phyloP scores from a whole-genome alignment of 2,797 vertebrate genomes.

The Oreortyx pictus region DNA sequence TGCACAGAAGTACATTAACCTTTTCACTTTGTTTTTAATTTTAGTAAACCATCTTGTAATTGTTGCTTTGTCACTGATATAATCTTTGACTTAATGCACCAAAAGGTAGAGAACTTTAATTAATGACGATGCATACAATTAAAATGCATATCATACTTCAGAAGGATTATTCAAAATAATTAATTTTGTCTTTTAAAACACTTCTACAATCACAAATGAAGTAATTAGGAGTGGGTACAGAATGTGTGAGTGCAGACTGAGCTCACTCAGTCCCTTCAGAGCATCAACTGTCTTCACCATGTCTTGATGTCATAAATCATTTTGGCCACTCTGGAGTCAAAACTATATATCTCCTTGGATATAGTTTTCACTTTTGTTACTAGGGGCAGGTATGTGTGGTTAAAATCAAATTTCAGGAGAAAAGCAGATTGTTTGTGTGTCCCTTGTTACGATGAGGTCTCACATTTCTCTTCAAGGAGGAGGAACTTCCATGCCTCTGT shows the following conservation, averaged over 20 bases:
- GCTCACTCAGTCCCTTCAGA: not conserved
- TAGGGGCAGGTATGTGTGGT: not conserved
- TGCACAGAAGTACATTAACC: constrained; percentile 32
- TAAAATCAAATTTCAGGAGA: fast-evolving
- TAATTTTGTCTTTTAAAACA: constrained; percentile 55
- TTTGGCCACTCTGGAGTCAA: constrained; percentile 1
- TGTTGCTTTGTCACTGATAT: constrained; percentile 44
- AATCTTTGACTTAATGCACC: constrained; percentile 46
- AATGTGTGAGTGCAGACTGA: not conserved
- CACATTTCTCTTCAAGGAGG: not conserved
- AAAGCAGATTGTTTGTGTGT: not conserved
- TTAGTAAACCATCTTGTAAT: constrained; percentile 43
- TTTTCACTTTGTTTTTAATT: constrained; percentile 58
- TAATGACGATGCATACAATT: constrained; percentile 60
- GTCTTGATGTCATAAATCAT: constrained; percentile 54
- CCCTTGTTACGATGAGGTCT: not conserved
- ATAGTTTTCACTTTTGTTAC: not conserved
- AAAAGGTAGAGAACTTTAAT: constrained; percentile 66
- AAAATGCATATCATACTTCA: constrained; percentile 52
- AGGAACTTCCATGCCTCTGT: fast-evolving
- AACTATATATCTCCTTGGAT: not conserved
- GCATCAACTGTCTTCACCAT: not conserved
- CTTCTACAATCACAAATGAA: constrained; percentile 45
- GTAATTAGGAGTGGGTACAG: constrained; percentile 55
- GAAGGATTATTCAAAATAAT: constrained; percentile 68